Evolutionary conservation across 2,113 vertebrate species (phyloP).

Genomic region (Corythornis cristatus): DNA sequence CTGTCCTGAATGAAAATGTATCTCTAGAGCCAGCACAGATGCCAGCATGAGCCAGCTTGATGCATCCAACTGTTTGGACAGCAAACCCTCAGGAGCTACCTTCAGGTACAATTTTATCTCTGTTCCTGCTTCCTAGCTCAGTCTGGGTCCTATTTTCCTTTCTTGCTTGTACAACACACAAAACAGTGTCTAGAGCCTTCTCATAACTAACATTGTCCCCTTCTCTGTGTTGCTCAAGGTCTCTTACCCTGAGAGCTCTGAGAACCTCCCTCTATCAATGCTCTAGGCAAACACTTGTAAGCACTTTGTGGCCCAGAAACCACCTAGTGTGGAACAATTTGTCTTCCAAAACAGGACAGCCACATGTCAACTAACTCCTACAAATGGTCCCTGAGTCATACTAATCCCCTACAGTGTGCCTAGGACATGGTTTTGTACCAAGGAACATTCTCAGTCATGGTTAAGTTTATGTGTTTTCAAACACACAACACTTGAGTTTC

Average conservation of each 20-base stretch:
- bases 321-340: not conserved
- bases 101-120: not conserved
- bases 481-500: fast-evolving
- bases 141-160: not conserved
- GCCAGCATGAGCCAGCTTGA: not conserved
- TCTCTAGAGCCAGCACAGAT: not conserved
- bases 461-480: not conserved
- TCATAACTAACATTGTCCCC: not conserved
- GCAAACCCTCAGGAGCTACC: not conserved
- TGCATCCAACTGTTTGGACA: not conserved
- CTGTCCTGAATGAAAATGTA: not conserved
- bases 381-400: not conserved
- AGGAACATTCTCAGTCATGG: not conserved
- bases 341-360: not conserved
- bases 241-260: not conserved
- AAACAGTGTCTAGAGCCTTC: not conserved
- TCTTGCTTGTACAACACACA: fast-evolving
- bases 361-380: fast-evolving
- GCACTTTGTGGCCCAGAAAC: not conserved
- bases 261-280: not conserved
- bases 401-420: not conserved
- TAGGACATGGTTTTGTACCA: not conserved
- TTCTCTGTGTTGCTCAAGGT: not conserved
- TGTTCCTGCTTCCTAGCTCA: not conserved
- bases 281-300: not conserved